Percentiles rank a stretch among this genome's conserved stretches.
These are phyloP conservation scores for Malacoraja senta DNA, from an alignment of 2,797 vertebrate genomes.

Conservation along the genomic window DNA sequence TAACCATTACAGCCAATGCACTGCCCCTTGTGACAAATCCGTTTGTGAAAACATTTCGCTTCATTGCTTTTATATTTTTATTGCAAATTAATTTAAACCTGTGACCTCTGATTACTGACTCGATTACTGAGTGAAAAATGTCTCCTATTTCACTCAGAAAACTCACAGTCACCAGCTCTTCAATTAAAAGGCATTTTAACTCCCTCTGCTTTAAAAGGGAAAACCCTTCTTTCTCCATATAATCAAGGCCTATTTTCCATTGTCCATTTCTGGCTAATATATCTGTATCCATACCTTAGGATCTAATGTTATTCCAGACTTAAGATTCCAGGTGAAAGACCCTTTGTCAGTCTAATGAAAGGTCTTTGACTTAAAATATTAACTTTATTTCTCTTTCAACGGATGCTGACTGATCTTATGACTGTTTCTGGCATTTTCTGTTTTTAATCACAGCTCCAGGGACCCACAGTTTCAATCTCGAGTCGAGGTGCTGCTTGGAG, in stretches of 20 bases:
- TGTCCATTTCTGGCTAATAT: not conserved
- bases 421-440: no score
- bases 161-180: not conserved
- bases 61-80: not conserved
- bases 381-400: no score
- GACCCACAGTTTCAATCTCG: no score
- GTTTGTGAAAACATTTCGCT: not conserved
- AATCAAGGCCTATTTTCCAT: not conserved
- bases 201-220: not conserved
- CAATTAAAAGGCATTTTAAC: not conserved
- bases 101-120: not conserved
- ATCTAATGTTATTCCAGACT: not conserved
- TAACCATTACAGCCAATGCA: not conserved
- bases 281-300: not conserved
- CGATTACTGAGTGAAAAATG: not conserved
- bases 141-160: not conserved
- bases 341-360: no score
- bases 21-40: not conserved
- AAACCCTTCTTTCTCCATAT: not conserved
- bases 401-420: no score
- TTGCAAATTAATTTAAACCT: not conserved
- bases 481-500: no score
- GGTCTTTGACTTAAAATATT: no score
- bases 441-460: no score
- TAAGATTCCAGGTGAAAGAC: no score